phyloP scores from a whole-genome alignment of 2,797 vertebrate species.

The Pipistrellus pipistrellus region DNA sequence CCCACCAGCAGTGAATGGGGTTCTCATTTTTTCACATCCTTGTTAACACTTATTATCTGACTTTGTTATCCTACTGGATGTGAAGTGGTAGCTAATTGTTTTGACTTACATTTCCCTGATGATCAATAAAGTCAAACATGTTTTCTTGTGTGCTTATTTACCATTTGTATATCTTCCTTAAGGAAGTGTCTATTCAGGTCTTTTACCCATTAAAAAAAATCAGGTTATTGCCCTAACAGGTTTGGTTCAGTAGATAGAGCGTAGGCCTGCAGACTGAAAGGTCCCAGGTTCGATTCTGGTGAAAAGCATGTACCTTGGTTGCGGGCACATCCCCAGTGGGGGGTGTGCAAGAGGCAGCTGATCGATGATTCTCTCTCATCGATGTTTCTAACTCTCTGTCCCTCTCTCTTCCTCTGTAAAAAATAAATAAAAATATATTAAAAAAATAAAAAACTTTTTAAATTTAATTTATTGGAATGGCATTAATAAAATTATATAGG shows the following conservation, averaged over 20 bases:
- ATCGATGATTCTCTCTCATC: too few relatives aligned
- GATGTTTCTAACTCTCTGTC: too few relatives aligned
- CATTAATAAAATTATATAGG: not conserved
- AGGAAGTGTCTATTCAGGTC: not conserved
- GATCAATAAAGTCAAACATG: not conserved
- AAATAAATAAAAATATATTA: too few relatives aligned
- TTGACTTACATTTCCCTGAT: not conserved
- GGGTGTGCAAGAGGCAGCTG: too few relatives aligned
- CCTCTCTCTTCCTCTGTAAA: too few relatives aligned
- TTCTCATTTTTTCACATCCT: not conserved
- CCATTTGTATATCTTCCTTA: not conserved
- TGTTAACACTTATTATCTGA: not conserved
- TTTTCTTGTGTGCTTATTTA: not conserved
- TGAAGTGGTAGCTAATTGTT: not conserved
- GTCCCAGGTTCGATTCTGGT: too few relatives aligned
- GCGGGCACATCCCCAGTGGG: too few relatives aligned
- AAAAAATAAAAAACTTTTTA: not conserved
- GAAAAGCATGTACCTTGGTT: too few relatives aligned
- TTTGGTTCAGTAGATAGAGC: too few relatives aligned
- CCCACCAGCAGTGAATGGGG: not conserved
- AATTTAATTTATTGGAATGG: not conserved
- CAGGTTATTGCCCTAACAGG: not conserved
- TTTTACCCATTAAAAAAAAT: slow-evolving; percentile 5
- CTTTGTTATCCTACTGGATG: not conserved
- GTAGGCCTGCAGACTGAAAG: too few relatives aligned